Evolutionary conservation across 2,888 invertebrate species (phyloP), one percentile per base, ranked within the genome.

Genomic region (Erebia epiphron): DNA sequence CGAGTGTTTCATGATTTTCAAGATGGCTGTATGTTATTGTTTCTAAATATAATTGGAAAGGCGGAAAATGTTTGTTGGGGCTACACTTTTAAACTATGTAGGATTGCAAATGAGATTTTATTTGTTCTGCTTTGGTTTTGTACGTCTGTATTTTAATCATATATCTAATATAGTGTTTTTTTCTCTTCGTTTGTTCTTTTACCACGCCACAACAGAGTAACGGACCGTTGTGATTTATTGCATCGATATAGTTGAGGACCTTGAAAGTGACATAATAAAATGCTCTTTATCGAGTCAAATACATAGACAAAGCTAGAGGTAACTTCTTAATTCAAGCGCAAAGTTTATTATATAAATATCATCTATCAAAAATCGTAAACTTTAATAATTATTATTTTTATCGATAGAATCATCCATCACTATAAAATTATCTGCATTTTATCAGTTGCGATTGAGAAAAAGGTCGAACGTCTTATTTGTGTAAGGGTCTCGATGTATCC

Each of bases 371-470:
- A 35, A 7, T 35, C 35, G 35, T 35, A 35, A 35, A 35, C 5
- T 35, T 35, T 3, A 3, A 26, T 26, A 26, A 26, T 3, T 26
- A 26, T 18, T 16, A 16, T n/a, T 54, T 56, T 57, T 43, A 60
- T 60, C 60, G 60, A 60, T 60, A 16, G 4, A 10, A 43, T 16
- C 7, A 26, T 13, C 13, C 83, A 79, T 75, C 86, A 75, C 85
- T 83, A 80, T 3, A 49, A 65, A 41, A 80, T 81, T 82, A 84
- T 85, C 86, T 82, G 81, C 76, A 79, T 82, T 82, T 84, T 80
- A 82, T 77, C 83, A 85, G 83, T 86, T 78, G 76, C 83, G 83
- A 84, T 86, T 81, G 79, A 67, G 66, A 77, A 77, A 76, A 76
- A 78, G 75, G 79, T 75, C 76, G 79, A 81, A 83, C 83, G 81